Percentiles rank a stretch among this genome's conserved stretches.
Evolutionary conservation across 2,113 vertebrate genomes (phyloP).

Genomic region (Casuarius casuarius): DNA sequence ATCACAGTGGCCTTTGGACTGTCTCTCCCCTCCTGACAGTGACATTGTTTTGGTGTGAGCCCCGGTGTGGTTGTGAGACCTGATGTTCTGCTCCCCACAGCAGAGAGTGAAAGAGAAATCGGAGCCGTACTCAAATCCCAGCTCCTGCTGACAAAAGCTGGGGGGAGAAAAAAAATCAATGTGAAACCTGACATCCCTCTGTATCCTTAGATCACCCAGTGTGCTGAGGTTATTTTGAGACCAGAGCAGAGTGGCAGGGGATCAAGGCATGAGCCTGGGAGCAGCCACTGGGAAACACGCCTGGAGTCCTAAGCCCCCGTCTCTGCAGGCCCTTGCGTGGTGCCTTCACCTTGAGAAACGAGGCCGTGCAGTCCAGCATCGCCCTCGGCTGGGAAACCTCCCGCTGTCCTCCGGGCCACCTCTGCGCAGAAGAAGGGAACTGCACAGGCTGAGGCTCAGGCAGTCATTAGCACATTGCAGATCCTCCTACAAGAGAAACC

Average conservation of each 20-base stretch:
- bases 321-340: not conserved
- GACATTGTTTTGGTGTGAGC: not conserved
- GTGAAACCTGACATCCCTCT: not conserved
- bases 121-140: not conserved
- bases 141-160: slow-evolving; percentile 29
- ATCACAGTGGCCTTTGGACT: not conserved
- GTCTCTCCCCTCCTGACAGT: fast-evolving
- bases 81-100: fast-evolving
- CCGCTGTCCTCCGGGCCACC: not conserved
- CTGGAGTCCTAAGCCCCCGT: fast-evolving
- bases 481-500: fast-evolving
- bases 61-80: not conserved
- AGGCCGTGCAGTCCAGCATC: not conserved
- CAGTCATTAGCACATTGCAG: not conserved
- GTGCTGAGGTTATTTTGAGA: not conserved
- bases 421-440: not conserved
- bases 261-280: not conserved
- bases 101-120: slow-evolving; percentile 39
- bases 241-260: not conserved
- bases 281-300: not conserved
- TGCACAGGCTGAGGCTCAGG: not conserved
- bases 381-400: fast-evolving
- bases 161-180: not conserved
- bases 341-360: not conserved
- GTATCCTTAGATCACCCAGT: not conserved